Percentiles rank a stretch among this genome's conserved stretches.
phyloP scores from a whole-genome alignment of 1,140 invertebrate species.

The Homalodisca vitripennis region DNA sequence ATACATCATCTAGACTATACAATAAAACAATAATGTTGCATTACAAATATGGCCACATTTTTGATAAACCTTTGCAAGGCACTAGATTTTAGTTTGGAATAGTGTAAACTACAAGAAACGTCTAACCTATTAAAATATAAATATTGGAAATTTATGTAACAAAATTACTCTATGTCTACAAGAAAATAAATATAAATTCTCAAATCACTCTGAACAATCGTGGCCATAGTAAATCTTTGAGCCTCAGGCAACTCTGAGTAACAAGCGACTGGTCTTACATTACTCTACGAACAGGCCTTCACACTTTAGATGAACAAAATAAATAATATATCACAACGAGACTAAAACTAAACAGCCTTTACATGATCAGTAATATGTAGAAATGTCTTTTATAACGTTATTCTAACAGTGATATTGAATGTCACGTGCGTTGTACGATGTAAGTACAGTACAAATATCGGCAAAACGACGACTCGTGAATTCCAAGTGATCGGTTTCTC shows the following conservation, averaged over 20 bases:
- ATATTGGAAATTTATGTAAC: slow-evolving; percentile 18
- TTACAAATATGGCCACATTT: slow-evolving; percentile 29
- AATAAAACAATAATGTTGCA: slow-evolving; percentile 25
- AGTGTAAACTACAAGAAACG: slow-evolving; percentile 14
- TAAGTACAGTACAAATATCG: slow-evolving; percentile 20
- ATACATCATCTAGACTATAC: slow-evolving; percentile 17
- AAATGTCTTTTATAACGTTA: slow-evolving; percentile 24
- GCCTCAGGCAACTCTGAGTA: slow-evolving; percentile 23
- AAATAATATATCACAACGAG: slow-evolving; percentile 30
- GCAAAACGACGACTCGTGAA: background rate
- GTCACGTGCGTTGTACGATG: slow-evolving; percentile 9
- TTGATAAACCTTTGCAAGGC: slow-evolving; percentile 29
- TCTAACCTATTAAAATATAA: slow-evolving; percentile 21
- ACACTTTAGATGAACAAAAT: slow-evolving; percentile 14
- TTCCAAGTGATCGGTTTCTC: background rate
- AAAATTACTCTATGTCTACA: slow-evolving; percentile 19
- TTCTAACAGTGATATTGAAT: slow-evolving; percentile 11
- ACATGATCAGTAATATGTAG: slow-evolving; percentile 6
- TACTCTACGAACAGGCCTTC: background rate
- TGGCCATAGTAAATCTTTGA: slow-evolving; percentile 21
- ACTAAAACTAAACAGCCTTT: slow-evolving; percentile 31
- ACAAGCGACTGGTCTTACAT: background rate
- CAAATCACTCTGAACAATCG: slow-evolving; percentile 18
- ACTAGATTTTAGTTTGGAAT: slow-evolving; percentile 27
- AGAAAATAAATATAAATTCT: slow-evolving; percentile 25